Conservation (phyloP, 2,797 vertebrate species). For the Hippopotamyrus pictus region DNA sequence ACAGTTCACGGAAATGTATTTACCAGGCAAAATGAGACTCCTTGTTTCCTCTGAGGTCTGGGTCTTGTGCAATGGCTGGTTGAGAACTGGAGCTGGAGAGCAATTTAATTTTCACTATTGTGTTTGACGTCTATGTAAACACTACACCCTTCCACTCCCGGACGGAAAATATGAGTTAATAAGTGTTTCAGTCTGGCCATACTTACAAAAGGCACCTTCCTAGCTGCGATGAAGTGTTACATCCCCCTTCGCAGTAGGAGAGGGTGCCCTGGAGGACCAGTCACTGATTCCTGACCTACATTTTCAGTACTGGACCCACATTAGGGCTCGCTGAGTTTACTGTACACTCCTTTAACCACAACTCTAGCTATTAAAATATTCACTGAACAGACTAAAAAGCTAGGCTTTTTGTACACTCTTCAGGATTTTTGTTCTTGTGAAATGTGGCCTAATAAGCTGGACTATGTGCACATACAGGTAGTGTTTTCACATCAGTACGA, state of each 20-base stretch:
- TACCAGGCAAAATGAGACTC: not conserved
- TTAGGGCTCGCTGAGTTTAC: not conserved
- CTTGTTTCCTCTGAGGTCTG: not conserved
- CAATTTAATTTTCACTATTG: not conserved
- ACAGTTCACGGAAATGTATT: not conserved
- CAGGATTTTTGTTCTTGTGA: not conserved
- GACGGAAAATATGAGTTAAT: not conserved
- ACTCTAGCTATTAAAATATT: not conserved
- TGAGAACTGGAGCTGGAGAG: not conserved
- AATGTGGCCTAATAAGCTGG: not conserved
- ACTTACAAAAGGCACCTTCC: not conserved
- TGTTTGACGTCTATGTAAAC: not conserved
- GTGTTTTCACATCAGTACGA: not conserved
- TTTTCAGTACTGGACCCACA: not conserved
- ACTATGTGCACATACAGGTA: not conserved
- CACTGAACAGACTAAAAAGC: not conserved
- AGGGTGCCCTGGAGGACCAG: not conserved
- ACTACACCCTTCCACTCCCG: not conserved
- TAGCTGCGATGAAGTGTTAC: not conserved
- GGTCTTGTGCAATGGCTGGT: not conserved
- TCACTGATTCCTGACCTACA: not conserved
- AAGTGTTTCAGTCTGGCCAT: not conserved
- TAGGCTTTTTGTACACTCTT: not conserved
- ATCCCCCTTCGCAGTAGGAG: not conserved
- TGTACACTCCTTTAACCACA: not conserved